These are phyloP conservation scores for Neotragus pygmaeus DNA, from an alignment of 2,113 vertebrate genomes.

Conservation along the genomic window DNA sequence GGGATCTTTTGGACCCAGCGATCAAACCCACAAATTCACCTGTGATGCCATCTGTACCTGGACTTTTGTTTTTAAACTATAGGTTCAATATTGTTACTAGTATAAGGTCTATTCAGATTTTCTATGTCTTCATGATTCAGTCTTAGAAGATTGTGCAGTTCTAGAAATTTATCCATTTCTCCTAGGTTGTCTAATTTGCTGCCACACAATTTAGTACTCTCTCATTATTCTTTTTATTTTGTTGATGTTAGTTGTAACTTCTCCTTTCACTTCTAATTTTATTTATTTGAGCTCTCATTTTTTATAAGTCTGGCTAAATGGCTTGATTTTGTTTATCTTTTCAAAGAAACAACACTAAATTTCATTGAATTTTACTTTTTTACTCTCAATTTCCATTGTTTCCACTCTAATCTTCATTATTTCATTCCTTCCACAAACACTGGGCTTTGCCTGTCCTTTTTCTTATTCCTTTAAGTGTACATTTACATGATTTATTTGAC, in stretches of 20 bases:
- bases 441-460: neutral
- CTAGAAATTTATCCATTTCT: neutral
- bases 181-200: neutral
- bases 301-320: neutral
- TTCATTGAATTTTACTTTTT: neutral
- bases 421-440: neutral
- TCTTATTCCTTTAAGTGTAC: neutral
- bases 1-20: neutral
- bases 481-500: neutral
- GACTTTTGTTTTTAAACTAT: neutral
- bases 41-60: neutral
- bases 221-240: neutral
- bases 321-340: neutral
- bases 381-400: neutral
- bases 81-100: neutral
- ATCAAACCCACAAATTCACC: neutral
- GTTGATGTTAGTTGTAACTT: neutral
- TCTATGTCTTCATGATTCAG: neutral
- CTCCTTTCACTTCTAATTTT: neutral
- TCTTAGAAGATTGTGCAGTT: neutral
- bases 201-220: neutral
- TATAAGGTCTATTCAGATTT: neutral
- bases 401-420: neutral
- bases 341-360: neutral
- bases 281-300: neutral